A percentile compares a stretch with the other conserved stretches of the same genome.
Conservation (phyloP, 1,140 invertebrate genomes). For the Zaprionus capensis region DNA sequence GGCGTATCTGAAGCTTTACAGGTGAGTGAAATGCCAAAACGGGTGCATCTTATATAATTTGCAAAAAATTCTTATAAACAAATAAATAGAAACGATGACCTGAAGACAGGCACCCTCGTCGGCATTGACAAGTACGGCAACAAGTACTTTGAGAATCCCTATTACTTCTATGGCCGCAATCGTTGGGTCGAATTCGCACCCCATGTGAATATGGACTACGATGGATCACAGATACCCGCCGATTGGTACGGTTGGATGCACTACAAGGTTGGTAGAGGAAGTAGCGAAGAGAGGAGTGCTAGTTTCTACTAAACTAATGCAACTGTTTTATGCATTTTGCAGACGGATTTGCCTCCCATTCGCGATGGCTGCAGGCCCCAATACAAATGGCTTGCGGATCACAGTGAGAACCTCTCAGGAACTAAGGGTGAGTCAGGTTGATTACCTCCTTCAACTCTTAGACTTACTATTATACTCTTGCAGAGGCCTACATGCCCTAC, state of each 20-base stretch:
- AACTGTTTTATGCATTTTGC: not conserved
- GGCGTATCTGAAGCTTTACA: conserved; percentile 89
- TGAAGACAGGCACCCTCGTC: conserved; percentile 94
- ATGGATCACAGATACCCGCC: conserved; percentile 95
- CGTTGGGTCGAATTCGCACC: conserved; percentile 96
- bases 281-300: not conserved
- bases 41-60: conserved; percentile 83
- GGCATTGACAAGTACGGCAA: conserved; percentile 98
- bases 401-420: conserved; percentile 93
- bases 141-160: conserved; percentile 97
- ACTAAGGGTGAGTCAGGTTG: conserved; percentile 86
- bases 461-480: conserved; percentile 5
- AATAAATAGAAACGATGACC: conserved; percentile 90
- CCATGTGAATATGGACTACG: conserved; percentile 92
- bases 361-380: conserved; percentile 90
- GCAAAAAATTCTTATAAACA: conserved; percentile 25
- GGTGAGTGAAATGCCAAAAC: conserved; percentile 85
- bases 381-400: conserved; percentile 94
- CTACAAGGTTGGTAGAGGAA: conserved; percentile 86
- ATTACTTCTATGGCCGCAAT: conserved; percentile 95
- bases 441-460: not conserved
- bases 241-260: conserved; percentile 96
- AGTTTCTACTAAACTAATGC: not conserved
- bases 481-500: conserved; percentile 93
- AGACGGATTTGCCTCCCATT: conserved; percentile 85